These are phyloP conservation scores for Reinhardtius hippoglossoides DNA, from an alignment of 2,113 vertebrate species.

Conservation along the genomic window DNA sequence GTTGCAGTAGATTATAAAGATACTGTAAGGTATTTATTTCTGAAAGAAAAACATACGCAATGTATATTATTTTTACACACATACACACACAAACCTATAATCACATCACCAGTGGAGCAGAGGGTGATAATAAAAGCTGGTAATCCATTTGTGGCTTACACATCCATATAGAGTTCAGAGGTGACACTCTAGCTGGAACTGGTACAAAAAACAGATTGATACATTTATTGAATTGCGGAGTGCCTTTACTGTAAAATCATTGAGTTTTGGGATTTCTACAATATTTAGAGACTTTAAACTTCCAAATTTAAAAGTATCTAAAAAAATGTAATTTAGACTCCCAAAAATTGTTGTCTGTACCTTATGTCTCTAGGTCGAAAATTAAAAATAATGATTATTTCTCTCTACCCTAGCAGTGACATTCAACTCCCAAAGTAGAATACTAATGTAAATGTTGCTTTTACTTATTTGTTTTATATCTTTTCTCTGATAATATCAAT, in stretches of 20 bases:
- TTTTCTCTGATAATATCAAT: no score
- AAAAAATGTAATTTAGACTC: no score
- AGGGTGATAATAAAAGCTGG: conserved; percentile 62
- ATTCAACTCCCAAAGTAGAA: no score
- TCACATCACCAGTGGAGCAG: conserved; percentile 53
- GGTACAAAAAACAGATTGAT: conserved; percentile 32
- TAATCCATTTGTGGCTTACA: conserved; percentile 67
- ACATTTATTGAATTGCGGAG: conserved; percentile 11
- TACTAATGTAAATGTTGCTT: background rate
- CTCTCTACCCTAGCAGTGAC: no score
- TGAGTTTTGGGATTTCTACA: background rate
- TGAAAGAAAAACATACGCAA: conserved; percentile 12
- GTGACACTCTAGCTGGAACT: conserved; percentile 31
- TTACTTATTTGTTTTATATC: no score
- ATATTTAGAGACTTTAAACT: background rate
- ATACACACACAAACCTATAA: conserved; percentile 35
- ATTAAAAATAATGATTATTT: background rate
- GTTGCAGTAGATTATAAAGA: background rate
- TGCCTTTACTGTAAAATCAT: conserved; percentile 2
- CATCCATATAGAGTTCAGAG: conserved; percentile 66
- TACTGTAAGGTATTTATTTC: background rate
- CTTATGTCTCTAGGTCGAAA: background rate
- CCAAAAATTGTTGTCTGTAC: background rate
- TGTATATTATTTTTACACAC: conserved; percentile 17
- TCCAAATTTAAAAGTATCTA: background rate